Evolutionary conservation across 1,140 invertebrate species (phyloP).

Genomic region (Campoletis sonorensis): DNA sequence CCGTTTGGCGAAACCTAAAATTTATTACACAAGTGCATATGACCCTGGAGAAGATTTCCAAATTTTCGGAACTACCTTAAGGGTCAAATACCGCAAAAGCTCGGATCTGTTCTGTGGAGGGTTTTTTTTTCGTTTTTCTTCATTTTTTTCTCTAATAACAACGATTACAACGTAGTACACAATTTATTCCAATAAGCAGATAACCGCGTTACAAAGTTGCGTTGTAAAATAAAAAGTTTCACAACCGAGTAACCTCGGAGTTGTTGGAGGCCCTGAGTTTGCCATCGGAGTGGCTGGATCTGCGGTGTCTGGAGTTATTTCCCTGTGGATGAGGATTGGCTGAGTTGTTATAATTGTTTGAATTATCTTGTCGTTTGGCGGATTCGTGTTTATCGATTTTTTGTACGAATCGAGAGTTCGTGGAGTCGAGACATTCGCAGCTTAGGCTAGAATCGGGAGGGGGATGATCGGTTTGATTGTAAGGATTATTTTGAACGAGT

Average conservation of each 20-base stretch:
- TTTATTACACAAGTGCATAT: no score
- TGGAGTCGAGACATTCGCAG: conserved; percentile 81
- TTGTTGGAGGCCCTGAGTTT: conserved; percentile 71
- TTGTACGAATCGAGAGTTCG: conserved; percentile 64
- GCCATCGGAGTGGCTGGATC: conserved; percentile 74
- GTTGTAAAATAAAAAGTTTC: conserved; percentile 50
- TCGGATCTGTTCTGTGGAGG: no score
- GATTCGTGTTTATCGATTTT: conserved; percentile 67
- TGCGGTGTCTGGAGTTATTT: conserved; percentile 65
- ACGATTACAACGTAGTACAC: conserved; percentile 41
- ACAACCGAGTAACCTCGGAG: conserved; percentile 75
- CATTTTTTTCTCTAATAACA: not conserved
- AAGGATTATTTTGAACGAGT: conserved; percentile 79
- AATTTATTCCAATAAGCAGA: conserved; percentile 42
- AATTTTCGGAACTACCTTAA: no score
- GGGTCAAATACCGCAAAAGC: no score
- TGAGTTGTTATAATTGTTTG: conserved; percentile 36
- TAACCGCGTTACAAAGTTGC: conserved; percentile 45
- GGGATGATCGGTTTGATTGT: conserved; percentile 71
- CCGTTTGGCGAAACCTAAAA: no score
- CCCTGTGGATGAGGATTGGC: not conserved
- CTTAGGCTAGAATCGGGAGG: conserved; percentile 79
- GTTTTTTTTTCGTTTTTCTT: no score
- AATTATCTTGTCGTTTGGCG: conserved; percentile 52
- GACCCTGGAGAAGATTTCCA: no score